Base-by-base conservation (phyloP, 53 echinoderm and acorn worm species). In the Luidia sarsii region DNA sequence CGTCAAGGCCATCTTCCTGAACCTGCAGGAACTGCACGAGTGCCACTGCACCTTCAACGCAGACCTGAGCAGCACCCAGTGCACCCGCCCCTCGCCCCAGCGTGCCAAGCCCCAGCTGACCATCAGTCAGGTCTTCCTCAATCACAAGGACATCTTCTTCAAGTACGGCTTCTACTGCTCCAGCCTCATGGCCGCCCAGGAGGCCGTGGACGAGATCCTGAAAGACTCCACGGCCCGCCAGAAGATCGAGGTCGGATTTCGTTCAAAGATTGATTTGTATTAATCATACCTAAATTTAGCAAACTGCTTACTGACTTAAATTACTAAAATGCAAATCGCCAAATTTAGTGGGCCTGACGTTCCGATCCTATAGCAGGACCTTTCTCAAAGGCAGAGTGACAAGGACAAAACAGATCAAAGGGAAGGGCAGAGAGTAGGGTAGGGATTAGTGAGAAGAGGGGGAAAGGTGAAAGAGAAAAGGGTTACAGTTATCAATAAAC, bases 131-230 rank as follows among this genome's bases (percentile, higher is more conserved):
- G 83, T 90, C 54, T 96, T 96, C 75, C 90, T 90, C 56, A 92
- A 93, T n/a, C 87, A 82, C 80, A 87, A 90, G 39, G 75, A 75
- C 9, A 64, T 90, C 56, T 90, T 96, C 50, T 75, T 96, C 6
- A 83, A 90, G 64, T 96, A 96, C 64, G 96, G 96, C 18, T 85
- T 65, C 67, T 96, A 93, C 67, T 92, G 92, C 52, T 89, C 96
- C 25, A 84, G 86, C 45, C 89, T 96, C 46, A 79, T 85, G 28
- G 39, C 73, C 10, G 93, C 96, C 19, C 96, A 96, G 68, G 90
- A 93, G 32, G 81, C 87, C 59, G 91, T 96, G 16, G 96, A 96
- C 51, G 69, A 90, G 7, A 68, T 96, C 56, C 75, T 63, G 64
- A 68, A 62, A 7, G 82, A 83, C 50, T 82, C 61, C 0, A 31